These are phyloP conservation scores for Anolis apletophallus DNA, from an alignment of 2,797 vertebrate genomes.

Conservation along the genomic window DNA sequence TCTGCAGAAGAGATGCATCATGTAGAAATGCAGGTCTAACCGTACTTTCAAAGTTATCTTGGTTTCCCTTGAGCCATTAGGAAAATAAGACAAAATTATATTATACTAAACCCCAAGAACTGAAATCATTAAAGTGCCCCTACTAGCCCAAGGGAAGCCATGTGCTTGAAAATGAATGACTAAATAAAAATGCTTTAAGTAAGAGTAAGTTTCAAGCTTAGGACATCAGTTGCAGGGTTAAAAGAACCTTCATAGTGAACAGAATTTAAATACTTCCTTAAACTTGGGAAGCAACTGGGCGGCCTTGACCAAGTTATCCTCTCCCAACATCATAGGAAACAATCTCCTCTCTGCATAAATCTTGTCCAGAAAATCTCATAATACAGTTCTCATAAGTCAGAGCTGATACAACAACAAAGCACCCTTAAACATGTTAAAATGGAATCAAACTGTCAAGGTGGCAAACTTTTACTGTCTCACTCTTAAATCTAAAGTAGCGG, in stretches of 20 bases:
- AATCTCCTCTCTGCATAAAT: too few relatives aligned
- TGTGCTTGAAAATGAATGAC: not conserved
- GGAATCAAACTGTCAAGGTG: not conserved
- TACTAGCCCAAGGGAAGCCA: not conserved
- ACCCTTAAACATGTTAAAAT: not conserved
- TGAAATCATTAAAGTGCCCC: not conserved
- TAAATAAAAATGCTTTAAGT: not conserved
- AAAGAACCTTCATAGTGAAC: too few relatives aligned
- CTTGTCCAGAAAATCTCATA: too few relatives aligned
- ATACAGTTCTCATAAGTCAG: too few relatives aligned
- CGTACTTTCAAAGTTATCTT: not conserved
- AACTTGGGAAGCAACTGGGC: too few relatives aligned
- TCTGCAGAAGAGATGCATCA: not conserved
- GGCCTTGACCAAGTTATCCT: too few relatives aligned
- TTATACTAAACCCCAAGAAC: not conserved
- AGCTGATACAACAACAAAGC: too few relatives aligned
- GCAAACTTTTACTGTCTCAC: not conserved
- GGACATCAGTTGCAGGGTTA: not conserved
- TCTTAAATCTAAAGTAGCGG: not conserved
- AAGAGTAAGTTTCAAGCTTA: not conserved
- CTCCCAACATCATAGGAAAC: too few relatives aligned
- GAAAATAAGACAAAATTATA: not conserved
- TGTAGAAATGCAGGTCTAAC: not conserved
- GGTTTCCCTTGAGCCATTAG: not conserved
- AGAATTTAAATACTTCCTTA: too few relatives aligned